Evolutionary conservation across 1,140 invertebrate genomes (phyloP).

Genomic region (Grapholita molesta): DNA sequence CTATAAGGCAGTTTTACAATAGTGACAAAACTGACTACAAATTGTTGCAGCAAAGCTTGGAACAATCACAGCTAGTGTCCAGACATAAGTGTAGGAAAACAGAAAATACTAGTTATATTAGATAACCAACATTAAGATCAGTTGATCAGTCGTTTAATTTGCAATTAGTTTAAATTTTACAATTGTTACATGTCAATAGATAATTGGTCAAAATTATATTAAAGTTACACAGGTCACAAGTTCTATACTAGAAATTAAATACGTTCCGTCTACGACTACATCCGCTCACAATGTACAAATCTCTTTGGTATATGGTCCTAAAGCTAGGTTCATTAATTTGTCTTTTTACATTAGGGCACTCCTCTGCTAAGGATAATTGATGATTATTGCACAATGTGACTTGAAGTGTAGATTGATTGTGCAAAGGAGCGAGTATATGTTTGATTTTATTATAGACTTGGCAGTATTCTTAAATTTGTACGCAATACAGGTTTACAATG

Average conservation of each 20-base stretch:
- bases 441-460: background rate
- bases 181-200: constrained; percentile 32
- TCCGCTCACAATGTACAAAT: constrained; percentile 70
- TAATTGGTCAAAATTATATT: constrained; percentile 67
- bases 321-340: constrained; percentile 59
- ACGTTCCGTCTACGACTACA: constrained; percentile 56
- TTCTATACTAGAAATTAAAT: constrained; percentile 71
- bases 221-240: constrained; percentile 62
- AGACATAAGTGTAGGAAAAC: background rate
- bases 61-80: background rate
- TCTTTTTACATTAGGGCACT: constrained; percentile 50
- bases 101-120: background rate
- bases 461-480: constrained; percentile 7
- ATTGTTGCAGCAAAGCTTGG: background rate
- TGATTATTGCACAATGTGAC: constrained; percentile 7
- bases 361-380: constrained; percentile 41
- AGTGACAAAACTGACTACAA: background rate
- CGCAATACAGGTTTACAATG: constrained; percentile 11
- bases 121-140: constrained; percentile 27
- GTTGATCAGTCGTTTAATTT: constrained; percentile 35
- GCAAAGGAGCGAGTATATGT: constrained; percentile 29
- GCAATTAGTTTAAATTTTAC: constrained; percentile 28
- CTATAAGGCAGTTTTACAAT: background rate
- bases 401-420: constrained; percentile 21
- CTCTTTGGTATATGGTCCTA: constrained; percentile 76